Conservation (phyloP, 2,888 invertebrate species). For the Trypoxylon attenuatum region DNA sequence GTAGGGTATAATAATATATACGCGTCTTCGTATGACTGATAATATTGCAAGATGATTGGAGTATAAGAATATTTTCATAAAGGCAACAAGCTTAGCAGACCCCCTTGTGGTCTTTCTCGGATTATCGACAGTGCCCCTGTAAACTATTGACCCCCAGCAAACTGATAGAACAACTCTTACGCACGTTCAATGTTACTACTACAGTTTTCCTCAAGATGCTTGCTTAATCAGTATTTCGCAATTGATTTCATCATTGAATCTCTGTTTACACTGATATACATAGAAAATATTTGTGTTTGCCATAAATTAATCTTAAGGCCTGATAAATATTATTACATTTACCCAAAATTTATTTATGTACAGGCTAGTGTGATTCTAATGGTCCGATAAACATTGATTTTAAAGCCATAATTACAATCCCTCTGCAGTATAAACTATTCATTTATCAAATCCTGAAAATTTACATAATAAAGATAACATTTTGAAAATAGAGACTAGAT, state of each 20-base stretch:
- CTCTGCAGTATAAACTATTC: too few species aligned
- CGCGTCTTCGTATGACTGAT: background rate
- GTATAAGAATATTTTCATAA: slow-evolving; percentile 28
- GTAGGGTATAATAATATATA: too few species aligned
- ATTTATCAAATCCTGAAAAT: background rate
- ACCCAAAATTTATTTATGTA: too few species aligned
- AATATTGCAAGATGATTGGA: slow-evolving; percentile 1
- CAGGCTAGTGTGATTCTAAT: too few species aligned
- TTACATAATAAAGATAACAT: background rate
- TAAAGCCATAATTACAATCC: too few species aligned
- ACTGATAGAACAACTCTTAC: slow-evolving; percentile 46
- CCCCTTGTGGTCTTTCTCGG: slow-evolving; percentile 57
- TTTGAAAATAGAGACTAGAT: too few species aligned
- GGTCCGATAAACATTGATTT: too few species aligned
- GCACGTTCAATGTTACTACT: slow-evolving; percentile 33
- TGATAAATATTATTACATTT: too few species aligned
- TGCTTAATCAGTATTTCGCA: slow-evolving; percentile 59
- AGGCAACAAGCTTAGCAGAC: slow-evolving; percentile 44
- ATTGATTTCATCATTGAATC: slow-evolving; percentile 58
- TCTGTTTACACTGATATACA: slow-evolving; percentile 18
- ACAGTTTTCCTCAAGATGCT: slow-evolving; percentile 32
- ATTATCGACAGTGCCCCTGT: slow-evolving; percentile 63
- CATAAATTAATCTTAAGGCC: slow-evolving; percentile 9
- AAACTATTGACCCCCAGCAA: slow-evolving; percentile 67
- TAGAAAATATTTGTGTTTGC: slow-evolving; percentile 32